Percentiles rank a stretch among this genome's conserved stretches.
phyloP scores from a whole-genome alignment of 1,140 invertebrate genomes.

The Megathymus violae region DNA sequence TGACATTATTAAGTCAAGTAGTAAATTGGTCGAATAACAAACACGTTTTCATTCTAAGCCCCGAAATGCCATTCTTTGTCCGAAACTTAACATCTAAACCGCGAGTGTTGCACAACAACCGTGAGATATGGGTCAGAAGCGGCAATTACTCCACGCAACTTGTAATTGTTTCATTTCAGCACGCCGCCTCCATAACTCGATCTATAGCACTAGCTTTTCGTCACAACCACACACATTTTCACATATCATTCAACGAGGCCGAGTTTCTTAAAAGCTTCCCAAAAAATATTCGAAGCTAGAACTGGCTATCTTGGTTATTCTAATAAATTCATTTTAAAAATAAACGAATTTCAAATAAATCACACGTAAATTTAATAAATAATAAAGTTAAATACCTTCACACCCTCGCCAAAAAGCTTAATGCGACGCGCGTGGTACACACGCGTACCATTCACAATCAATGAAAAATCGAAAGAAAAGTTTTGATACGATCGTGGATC shows the following conservation, averaged over 20 bases:
- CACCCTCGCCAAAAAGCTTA: no score
- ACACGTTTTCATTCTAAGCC: not conserved
- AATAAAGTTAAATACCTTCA: no score
- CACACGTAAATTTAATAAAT: no score
- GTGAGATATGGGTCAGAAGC: slow-evolving; percentile 65
- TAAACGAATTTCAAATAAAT: no score
- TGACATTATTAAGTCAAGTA: no score
- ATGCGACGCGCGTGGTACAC: no score
- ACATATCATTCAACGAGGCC: not conserved
- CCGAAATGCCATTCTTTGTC: not conserved
- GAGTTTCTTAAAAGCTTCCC: not conserved
- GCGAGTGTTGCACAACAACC: slow-evolving; percentile 42
- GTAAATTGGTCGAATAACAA: not conserved
- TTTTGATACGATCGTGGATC: no score
- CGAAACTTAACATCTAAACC: slow-evolving; percentile 33
- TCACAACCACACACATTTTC: not conserved
- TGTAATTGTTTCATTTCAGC: slow-evolving; percentile 63
- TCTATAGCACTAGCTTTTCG: slow-evolving; percentile 14
- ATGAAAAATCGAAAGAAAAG: no score
- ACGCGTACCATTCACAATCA: no score
- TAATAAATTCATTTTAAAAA: no score
- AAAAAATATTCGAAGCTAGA: no score
- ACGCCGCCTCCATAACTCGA: slow-evolving; percentile 6
- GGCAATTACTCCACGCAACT: slow-evolving; percentile 61
- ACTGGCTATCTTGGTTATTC: no score